A percentile compares a stretch with the other conserved stretches of the same genome.
Conservation (phyloP, 2,888 invertebrate genomes). For the Unio delphinus region DNA sequence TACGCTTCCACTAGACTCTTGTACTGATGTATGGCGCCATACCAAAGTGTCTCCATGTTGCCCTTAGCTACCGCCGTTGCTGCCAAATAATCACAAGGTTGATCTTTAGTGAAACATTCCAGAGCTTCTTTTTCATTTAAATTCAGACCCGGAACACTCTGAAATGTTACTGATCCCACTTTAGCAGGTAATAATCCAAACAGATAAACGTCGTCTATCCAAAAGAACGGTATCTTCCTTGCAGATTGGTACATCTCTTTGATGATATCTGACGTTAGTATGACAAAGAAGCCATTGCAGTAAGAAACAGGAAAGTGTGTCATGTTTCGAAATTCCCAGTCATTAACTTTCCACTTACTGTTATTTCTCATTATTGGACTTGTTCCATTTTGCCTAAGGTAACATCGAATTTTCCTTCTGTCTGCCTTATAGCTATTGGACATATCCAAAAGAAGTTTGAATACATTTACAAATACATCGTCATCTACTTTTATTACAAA, state of each 20-base stretch:
- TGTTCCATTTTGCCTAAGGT: conserved; percentile 44
- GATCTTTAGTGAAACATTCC: conserved; percentile 35
- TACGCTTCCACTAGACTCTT: conserved; percentile 27
- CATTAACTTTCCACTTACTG: conserved; percentile 54
- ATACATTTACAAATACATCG: conserved; percentile 60
- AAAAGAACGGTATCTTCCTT: conserved; percentile 64
- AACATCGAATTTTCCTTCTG: conserved; percentile 45
- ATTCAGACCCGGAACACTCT: conserved; percentile 85
- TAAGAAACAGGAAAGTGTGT: conserved; percentile 60
- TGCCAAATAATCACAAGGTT: conserved; percentile 39
- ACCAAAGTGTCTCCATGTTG: conserved; percentile 49
- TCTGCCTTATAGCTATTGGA: conserved; percentile 36
- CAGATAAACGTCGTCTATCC: conserved; percentile 69
- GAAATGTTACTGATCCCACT: conserved; percentile 46
- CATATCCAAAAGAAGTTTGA: conserved; percentile 42
- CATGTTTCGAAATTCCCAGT: conserved; percentile 50
- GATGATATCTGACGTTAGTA: conserved; percentile 58
- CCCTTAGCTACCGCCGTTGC: conserved; percentile 38
- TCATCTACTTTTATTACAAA: conserved; percentile 59
- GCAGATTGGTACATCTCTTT: conserved; percentile 57
- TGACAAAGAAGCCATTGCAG: conserved; percentile 64
- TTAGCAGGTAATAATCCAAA: conserved; percentile 64
- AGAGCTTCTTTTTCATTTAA: conserved; percentile 75
- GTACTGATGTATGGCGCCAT: conserved; percentile 34
- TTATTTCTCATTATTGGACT: conserved; percentile 44